A percentile compares a stretch with the other conserved stretches of the same genome.
Conservation (phyloP, 2,888 invertebrate species). For the Temnothorax unifasciatus region DNA sequence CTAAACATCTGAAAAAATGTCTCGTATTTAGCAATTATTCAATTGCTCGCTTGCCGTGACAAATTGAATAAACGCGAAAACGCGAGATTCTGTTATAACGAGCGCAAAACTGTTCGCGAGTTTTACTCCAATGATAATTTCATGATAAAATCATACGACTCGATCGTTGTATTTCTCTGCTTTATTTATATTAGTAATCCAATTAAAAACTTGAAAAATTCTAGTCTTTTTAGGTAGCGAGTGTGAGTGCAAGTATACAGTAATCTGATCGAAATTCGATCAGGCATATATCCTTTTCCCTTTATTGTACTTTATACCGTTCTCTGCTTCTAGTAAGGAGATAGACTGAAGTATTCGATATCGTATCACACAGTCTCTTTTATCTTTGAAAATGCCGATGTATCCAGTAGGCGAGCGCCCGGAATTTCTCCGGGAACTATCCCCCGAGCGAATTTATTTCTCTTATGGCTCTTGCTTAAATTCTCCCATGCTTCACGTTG, state of each 20-base stretch:
- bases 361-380: slow-evolving; percentile 39
- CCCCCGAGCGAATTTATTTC: slow-evolving; percentile 38
- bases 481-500: slow-evolving; percentile 17
- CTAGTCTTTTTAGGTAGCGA: not conserved
- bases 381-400: slow-evolving; percentile 45
- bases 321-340: slow-evolving; percentile 38
- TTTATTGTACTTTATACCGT: slow-evolving; percentile 23
- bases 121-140: slow-evolving; percentile 4
- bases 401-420: slow-evolving; percentile 18
- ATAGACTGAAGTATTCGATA: slow-evolving; percentile 50
- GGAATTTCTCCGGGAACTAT: slow-evolving; percentile 37
- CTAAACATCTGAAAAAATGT: slow-evolving; percentile 42
- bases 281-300: not conserved
- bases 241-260: not conserved
- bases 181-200: not conserved
- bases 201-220: not conserved
- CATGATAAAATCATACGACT: not conserved
- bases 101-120: not conserved
- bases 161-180: not conserved
- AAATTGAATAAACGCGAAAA: slow-evolving; percentile 20
- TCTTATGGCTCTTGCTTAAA: slow-evolving; percentile 38
- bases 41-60: slow-evolving; percentile 31
- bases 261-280: slow-evolving; percentile 43
- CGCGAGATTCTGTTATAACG: not conserved
- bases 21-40: slow-evolving; percentile 51